Evolutionary conservation across 2,113 vertebrate species (phyloP).

Genomic region (Pagrus major): DNA sequence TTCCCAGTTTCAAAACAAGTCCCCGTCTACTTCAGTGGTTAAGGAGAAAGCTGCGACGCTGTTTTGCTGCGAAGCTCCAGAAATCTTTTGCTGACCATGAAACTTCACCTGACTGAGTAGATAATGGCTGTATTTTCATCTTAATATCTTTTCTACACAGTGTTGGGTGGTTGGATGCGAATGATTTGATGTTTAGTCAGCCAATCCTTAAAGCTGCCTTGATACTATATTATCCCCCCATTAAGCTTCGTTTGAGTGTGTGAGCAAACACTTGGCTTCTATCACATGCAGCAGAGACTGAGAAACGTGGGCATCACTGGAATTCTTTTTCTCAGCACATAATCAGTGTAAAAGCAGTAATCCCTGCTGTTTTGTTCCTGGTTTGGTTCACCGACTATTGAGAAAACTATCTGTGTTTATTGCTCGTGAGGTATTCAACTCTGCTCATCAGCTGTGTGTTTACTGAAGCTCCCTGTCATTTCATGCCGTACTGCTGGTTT

Average conservation of each 20-base stretch:
- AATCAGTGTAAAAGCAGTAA: neutral
- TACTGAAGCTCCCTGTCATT: neutral
- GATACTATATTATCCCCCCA: conserved; percentile 19
- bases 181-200: conserved; percentile 8
- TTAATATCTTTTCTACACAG: neutral
- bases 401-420: neutral
- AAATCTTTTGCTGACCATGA: no score
- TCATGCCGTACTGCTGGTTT: conserved; percentile 7
- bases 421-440: neutral
- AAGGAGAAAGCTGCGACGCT: no score
- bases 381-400: conserved; percentile 1
- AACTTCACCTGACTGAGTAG: no score
- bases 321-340: neutral
- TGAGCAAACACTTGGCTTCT: conserved; percentile 23
- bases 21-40: no score
- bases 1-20: no score
- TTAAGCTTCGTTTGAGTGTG: conserved; percentile 20
- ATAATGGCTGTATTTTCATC: no score
- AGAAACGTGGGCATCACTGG: neutral
- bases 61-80: no score
- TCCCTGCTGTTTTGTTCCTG: neutral
- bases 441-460: conserved; percentile 12
- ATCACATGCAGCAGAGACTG: neutral
- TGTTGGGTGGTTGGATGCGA: neutral
- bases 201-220: conserved; percentile 34